Percentiles rank a stretch among this genome's conserved stretches.
phyloP scores from a whole-genome alignment of 2,113 vertebrate genomes.

The Microcebus murinus region DNA sequence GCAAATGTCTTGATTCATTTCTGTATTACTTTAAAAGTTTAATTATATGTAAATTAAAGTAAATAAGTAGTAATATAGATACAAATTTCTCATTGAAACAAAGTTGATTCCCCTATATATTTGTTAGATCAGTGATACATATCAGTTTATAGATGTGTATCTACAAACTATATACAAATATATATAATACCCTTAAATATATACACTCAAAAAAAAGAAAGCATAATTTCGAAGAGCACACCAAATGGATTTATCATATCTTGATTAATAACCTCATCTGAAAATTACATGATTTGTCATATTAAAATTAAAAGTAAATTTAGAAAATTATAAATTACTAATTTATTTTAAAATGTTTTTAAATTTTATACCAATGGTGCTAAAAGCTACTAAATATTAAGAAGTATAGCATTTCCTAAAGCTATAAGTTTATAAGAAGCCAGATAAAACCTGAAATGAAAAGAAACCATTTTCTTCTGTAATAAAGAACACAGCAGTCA shows the following conservation, averaged over 20 bases:
- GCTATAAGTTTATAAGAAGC: neutral
- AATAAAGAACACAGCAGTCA: neutral
- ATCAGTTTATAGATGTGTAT: neutral
- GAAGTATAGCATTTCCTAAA: neutral
- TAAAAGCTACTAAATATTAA: neutral
- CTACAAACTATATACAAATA: neutral
- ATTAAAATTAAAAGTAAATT: conserved; percentile 29
- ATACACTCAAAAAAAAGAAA: neutral
- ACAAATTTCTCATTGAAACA: neutral
- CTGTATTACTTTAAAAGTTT: neutral
- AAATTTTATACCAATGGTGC: neutral
- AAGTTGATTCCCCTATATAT: neutral
- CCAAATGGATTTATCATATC: neutral
- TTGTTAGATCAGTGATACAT: neutral
- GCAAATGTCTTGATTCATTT: neutral
- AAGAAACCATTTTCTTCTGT: neutral
- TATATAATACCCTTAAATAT: neutral
- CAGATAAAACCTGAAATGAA: neutral
- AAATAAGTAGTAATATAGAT: neutral
- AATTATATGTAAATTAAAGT: conserved; percentile 3
- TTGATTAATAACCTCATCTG: neutral
- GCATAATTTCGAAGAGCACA: neutral
- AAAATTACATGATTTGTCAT: neutral
- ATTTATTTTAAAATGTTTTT: conserved; percentile 31
- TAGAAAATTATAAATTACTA: neutral